Percentiles rank a stretch among this genome's conserved stretches.
phyloP scores from a whole-genome alignment of 2,888 invertebrate genomes.

The Teinopalpus imperialis region DNA sequence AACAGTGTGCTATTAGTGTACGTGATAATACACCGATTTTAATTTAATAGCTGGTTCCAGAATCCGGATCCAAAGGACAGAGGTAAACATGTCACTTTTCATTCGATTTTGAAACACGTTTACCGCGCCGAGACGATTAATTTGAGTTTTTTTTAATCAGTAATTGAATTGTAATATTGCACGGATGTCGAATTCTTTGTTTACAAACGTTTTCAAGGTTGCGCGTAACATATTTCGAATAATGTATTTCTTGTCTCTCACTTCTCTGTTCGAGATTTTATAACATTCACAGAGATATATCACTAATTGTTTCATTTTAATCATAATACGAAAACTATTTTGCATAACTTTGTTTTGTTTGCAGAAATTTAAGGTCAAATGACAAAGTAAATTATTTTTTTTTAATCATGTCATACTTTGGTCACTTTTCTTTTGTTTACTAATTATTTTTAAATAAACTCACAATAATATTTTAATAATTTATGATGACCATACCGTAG shows the following conservation, averaged over 20 bases:
- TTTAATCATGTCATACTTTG: too few relatives aligned
- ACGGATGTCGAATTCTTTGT: constrained; percentile 20
- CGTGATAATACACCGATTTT: constrained; percentile 32
- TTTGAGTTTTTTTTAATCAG: constrained; percentile 37
- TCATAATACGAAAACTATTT: too few relatives aligned
- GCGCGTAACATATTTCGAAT: constrained; percentile 6
- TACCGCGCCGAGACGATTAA: constrained; percentile 37
- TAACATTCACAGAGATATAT: too few relatives aligned
- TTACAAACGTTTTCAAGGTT: constrained; percentile 23
- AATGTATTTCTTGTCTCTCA: background rate
- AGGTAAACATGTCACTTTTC: constrained; percentile 42
- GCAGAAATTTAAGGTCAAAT: too few relatives aligned
- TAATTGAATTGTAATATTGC: constrained; percentile 38
- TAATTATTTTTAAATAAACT: too few relatives aligned
- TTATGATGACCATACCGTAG: too few relatives aligned
- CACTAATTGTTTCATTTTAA: too few relatives aligned
- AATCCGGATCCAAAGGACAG: constrained; percentile 37
- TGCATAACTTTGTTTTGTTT: too few relatives aligned
- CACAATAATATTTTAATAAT: too few relatives aligned
- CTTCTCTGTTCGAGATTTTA: too few relatives aligned
- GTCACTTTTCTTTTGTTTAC: too few relatives aligned
- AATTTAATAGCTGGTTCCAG: constrained; percentile 23
- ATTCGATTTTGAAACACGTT: constrained; percentile 40
- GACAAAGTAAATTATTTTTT: too few relatives aligned
- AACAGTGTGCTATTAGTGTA: constrained; percentile 33